Conservation (phyloP, 2,888 invertebrate species). For the Drosophila rubida region DNA sequence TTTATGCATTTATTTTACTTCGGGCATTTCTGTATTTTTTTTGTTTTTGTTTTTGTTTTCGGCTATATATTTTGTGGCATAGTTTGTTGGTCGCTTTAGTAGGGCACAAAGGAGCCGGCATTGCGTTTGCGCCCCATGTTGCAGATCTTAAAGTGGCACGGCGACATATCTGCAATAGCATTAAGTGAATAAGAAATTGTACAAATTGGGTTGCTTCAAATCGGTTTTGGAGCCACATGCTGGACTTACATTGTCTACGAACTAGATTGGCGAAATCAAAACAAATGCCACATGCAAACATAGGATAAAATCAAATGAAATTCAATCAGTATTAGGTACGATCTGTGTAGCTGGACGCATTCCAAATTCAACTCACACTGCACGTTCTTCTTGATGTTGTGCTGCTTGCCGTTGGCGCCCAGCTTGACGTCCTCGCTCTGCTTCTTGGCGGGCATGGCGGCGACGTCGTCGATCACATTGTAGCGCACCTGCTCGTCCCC, state of each 20-base stretch:
- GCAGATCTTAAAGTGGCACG: conserved; percentile 90
- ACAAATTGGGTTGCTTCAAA: neutral
- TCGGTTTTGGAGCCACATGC: conserved; percentile 43
- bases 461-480: conserved; percentile 47
- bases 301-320: neutral
- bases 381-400: conserved; percentile 82
- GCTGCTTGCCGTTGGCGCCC: conserved; percentile 68
- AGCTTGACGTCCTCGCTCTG: conserved; percentile 32
- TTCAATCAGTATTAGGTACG: neutral
- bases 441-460: conserved; percentile 69
- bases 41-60: neutral
- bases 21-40: conserved; percentile 16
- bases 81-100: conserved; percentile 23
- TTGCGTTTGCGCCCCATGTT: conserved; percentile 88
- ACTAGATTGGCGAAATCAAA: conserved; percentile 55
- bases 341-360: too few relatives aligned
- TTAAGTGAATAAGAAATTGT: neutral
- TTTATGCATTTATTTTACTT: conserved; percentile 39
- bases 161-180: conserved; percentile 86
- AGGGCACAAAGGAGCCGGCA: conserved; percentile 55
- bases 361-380: conserved; percentile 78
- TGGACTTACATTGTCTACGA: conserved; percentile 81
- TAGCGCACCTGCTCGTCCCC: conserved; percentile 41
- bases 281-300: conserved; percentile 54
- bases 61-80: neutral